A percentile compares a stretch with the other conserved stretches of the same genome.
Conservation (phyloP, 2,797 vertebrate genomes). For the Otolemur crassicaudatus region DNA sequence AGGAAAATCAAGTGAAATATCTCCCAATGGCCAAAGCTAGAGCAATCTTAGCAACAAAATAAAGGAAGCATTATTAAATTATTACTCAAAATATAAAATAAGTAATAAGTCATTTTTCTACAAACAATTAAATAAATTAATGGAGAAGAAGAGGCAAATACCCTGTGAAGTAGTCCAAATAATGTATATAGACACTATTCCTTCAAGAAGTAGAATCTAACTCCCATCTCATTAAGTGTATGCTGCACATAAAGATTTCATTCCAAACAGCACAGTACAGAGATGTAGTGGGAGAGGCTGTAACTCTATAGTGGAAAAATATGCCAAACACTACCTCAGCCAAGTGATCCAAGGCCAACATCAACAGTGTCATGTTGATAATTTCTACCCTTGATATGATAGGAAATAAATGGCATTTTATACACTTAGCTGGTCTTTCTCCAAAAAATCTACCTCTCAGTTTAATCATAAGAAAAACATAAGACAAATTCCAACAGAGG, state of each 20-base stretch:
- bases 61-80: neutral
- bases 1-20: conserved; percentile 1
- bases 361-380: neutral
- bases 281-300: neutral
- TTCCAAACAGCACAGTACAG: neutral
- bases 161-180: neutral
- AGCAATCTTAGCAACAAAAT: conserved; percentile 22
- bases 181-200: neutral
- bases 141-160: neutral
- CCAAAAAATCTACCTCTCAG: neutral
- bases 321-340: neutral
- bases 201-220: neutral
- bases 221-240: neutral
- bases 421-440: neutral
- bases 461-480: conserved; percentile 30
- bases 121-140: neutral
- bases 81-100: conserved; percentile 12
- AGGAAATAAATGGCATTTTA: neutral
- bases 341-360: neutral
- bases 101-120: neutral
- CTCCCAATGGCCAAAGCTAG: neutral
- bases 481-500: neutral
- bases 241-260: neutral
- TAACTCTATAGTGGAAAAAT: neutral
- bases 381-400: neutral